Evolutionary conservation across 2,797 vertebrate genomes (phyloP).

Genomic region (Sarcophilus harrisii): DNA sequence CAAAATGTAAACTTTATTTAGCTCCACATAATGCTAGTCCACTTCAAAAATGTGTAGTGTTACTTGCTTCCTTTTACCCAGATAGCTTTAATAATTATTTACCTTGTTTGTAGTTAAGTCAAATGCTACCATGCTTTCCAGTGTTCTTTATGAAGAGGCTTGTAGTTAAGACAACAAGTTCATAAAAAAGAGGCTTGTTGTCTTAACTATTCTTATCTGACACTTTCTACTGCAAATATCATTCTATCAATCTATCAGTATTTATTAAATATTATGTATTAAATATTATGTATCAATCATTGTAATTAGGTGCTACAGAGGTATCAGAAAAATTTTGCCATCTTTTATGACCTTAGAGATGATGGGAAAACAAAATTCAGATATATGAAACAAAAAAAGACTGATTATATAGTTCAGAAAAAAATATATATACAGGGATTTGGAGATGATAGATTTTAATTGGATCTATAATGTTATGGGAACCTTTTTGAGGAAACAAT

Average conservation of each 20-base stretch:
- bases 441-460: not conserved
- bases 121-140: not conserved
- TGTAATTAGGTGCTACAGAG: not conserved
- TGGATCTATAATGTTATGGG: slow-evolving; percentile 6
- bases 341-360: not conserved
- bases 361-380: not conserved
- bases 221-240: not conserved
- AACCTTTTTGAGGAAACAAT: not conserved
- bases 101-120: not conserved
- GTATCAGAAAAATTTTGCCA: slow-evolving; percentile 11
- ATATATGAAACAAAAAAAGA: not conserved
- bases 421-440: not conserved
- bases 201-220: not conserved
- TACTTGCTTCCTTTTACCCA: not conserved
- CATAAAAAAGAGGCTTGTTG: no score
- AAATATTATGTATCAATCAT: not conserved
- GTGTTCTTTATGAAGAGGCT: not conserved
- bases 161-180: no score
- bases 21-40: not conserved
- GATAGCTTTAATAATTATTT: not conserved
- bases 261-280: not conserved
- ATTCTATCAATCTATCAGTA: slow-evolving; percentile 1
- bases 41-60: not conserved
- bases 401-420: not conserved
- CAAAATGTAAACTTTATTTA: not conserved